Conservation (phyloP, 2,888 invertebrate species). For the Acrobasis suavella region DNA sequence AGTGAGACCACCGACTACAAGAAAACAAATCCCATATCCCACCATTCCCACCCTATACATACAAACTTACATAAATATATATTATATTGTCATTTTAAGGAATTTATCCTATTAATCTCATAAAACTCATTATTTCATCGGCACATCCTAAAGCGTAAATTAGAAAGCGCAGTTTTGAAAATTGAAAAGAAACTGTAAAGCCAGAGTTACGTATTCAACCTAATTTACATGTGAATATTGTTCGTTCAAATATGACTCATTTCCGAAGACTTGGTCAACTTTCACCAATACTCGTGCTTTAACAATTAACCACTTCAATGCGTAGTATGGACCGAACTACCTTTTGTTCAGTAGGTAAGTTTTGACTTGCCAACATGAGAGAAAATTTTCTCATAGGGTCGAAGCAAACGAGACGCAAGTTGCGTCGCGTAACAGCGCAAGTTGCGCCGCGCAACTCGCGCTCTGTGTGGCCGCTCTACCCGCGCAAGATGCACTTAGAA, state of each 20-base stretch:
- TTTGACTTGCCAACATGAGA: too few relatives aligned
- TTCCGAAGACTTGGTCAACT: slow-evolving; percentile 66
- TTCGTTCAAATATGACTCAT: slow-evolving; percentile 72
- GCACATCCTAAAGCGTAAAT: slow-evolving; percentile 20
- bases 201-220: slow-evolving; percentile 50
- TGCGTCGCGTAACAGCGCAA: too few relatives aligned
- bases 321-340: slow-evolving; percentile 37
- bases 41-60: too few relatives aligned
- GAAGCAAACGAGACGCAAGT: too few relatives aligned
- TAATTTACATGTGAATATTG: slow-evolving; percentile 74
- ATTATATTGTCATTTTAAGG: neutral
- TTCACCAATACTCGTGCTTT: slow-evolving; percentile 67
- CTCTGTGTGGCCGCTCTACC: too few relatives aligned
- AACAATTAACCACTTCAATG: slow-evolving; percentile 56
- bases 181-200: slow-evolving; percentile 49
- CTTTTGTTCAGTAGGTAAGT: slow-evolving; percentile 34
- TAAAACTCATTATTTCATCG: slow-evolving; percentile 4
- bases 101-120: neutral
- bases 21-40: too few relatives aligned
- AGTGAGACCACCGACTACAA: too few relatives aligned
- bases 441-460: too few relatives aligned
- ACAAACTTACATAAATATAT: too few relatives aligned
- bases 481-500: too few relatives aligned
- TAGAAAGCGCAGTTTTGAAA: slow-evolving; percentile 33
- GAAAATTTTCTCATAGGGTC: too few relatives aligned